Conservation (phyloP, 2,888 invertebrate genomes). For the Drosophila tanythrix region DNA sequence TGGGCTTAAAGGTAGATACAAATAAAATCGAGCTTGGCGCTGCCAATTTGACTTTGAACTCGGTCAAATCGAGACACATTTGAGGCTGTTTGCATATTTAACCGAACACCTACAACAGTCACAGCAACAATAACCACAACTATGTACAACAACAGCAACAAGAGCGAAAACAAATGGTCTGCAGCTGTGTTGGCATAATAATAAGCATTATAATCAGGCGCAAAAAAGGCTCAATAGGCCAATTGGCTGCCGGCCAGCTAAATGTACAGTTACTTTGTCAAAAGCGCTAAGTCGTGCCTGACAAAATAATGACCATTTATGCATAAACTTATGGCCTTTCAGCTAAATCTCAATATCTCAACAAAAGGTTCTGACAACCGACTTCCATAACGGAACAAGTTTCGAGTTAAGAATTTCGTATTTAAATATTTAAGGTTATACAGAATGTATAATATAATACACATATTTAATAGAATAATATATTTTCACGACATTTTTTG, state of each 20-base stretch:
- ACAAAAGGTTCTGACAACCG: conserved; percentile 5
- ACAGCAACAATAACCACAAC: conserved; percentile 24
- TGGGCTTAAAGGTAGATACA: conserved; percentile 53
- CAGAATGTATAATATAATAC: too few species aligned
- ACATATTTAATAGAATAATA: too few species aligned
- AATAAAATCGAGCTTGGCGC: conserved; percentile 49
- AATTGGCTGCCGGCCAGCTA: conserved; percentile 70
- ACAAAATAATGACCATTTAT: conserved; percentile 71
- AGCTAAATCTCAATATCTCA: conserved; percentile 40
- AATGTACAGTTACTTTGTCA: conserved; percentile 69
- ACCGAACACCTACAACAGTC: conserved; percentile 77
- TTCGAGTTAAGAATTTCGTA: background rate
- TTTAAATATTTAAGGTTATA: background rate
- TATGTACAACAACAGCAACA: conserved; percentile 24
- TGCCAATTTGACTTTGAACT: conserved; percentile 78
- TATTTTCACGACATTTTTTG: background rate
- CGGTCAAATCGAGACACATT: conserved; percentile 80
- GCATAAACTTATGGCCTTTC: conserved; percentile 52
- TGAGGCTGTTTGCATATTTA: conserved; percentile 78
- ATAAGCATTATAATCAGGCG: conserved; percentile 77
- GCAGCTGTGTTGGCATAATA: conserved; percentile 73
- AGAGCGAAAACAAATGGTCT: conserved; percentile 55
- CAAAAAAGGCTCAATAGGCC: conserved; percentile 74
- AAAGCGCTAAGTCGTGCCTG: conserved; percentile 72
- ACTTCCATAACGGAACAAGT: conserved; percentile 6